Percentiles rank a stretch among this genome's conserved stretches.
phyloP scores from a whole-genome alignment of 2,888 invertebrate genomes.

The Leptura quadrifasciata region DNA sequence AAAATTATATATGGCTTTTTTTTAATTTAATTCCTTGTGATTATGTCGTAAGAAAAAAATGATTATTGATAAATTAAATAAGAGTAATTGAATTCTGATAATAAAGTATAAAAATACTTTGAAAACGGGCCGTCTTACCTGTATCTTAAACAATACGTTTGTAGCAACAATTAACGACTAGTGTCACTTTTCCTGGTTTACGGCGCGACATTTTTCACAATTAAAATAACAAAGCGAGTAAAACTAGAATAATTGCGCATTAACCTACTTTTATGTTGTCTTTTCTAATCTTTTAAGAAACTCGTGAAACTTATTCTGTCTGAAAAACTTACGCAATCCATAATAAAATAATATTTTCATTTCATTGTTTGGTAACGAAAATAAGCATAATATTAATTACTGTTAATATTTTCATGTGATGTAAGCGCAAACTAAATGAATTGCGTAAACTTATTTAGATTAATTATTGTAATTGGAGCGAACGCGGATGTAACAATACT shows the following conservation, averaged over 20 bases:
- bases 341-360: too few species aligned
- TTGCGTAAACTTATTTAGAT: not conserved
- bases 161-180: not conserved
- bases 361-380: not conserved
- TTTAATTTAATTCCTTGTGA: too few species aligned
- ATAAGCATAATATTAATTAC: not conserved
- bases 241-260: not conserved
- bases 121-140: too few species aligned
- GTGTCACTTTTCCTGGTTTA: not conserved
- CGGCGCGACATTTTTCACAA: not conserved
- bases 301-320: not conserved
- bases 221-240: not conserved
- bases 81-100: too few species aligned
- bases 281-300: not conserved
- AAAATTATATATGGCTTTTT: too few species aligned
- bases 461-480: not conserved
- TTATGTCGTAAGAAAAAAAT: too few species aligned
- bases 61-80: too few species aligned
- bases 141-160: too few species aligned
- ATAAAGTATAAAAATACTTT: too few species aligned
- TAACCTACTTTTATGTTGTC: not conserved
- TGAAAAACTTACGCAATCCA: not conserved
- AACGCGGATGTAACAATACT: not conserved
- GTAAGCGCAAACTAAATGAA: not conserved
- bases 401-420: not conserved